phyloP scores from a whole-genome alignment of 2,888 invertebrate genomes.

The Dioctria rufipes region DNA sequence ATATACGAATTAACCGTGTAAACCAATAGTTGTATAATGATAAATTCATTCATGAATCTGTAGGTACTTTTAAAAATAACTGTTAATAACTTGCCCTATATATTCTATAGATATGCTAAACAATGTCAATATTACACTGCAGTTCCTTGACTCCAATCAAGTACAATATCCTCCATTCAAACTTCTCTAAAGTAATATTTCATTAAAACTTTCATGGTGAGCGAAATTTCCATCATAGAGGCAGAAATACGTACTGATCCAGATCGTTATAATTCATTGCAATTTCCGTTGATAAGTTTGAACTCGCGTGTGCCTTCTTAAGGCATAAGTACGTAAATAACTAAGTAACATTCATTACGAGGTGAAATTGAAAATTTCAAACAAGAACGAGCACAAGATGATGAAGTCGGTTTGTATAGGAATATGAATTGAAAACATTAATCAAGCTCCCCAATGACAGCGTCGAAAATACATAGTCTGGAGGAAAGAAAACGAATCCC shows the following conservation, averaged over 20 bases:
- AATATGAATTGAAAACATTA: constrained; percentile 28
- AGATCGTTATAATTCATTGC: constrained; percentile 29
- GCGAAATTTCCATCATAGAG: neutral
- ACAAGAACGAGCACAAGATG: constrained; percentile 2
- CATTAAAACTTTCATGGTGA: constrained; percentile 26
- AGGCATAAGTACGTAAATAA: neutral
- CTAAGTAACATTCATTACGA: constrained; percentile 12
- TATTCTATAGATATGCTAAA: too few species aligned
- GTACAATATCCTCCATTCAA: neutral
- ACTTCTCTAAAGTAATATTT: neutral
- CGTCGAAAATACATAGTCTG: neutral
- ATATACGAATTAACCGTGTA: too few species aligned
- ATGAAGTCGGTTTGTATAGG: neutral
- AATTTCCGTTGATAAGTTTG: constrained; percentile 25
- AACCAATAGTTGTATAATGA: too few species aligned
- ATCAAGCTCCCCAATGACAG: constrained; percentile 18
- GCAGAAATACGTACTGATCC: constrained; percentile 1
- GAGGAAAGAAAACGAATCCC: neutral
- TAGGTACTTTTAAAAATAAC: too few species aligned
- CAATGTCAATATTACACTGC: too few species aligned
- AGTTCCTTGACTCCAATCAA: neutral
- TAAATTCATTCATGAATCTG: too few species aligned
- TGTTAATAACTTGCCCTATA: too few species aligned
- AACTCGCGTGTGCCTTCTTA: constrained; percentile 9
- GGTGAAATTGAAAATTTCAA: constrained; percentile 28